Percentiles rank a stretch among this genome's conserved stretches.
Evolutionary conservation across 2,888 invertebrate genomes (phyloP).

Genomic region (Drosophila dives): DNA sequence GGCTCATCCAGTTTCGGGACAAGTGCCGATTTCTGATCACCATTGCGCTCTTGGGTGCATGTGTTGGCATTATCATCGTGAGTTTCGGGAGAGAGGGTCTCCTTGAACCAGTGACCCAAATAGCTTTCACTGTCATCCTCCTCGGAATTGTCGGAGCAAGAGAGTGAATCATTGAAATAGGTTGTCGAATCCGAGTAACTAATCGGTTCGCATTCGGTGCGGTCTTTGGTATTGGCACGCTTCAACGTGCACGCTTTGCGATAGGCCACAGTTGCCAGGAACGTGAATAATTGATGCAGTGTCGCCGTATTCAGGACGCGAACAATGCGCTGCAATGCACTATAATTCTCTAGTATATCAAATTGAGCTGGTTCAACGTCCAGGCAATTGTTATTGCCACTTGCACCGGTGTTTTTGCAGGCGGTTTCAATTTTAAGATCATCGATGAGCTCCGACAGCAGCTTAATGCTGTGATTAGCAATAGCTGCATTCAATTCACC

Average conservation of each 20-base stretch:
- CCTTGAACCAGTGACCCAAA: slow-evolving; percentile 96
- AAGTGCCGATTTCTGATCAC: slow-evolving; percentile 86
- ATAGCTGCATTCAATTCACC: slow-evolving; percentile 95
- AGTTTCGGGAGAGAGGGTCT: slow-evolving; percentile 91
- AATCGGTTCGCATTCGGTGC: slow-evolving; percentile 92
- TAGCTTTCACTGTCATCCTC: slow-evolving; percentile 88
- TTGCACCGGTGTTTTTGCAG: slow-evolving; percentile 43
- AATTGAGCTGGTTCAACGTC: slow-evolving; percentile 83
- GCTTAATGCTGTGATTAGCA: slow-evolving; percentile 92
- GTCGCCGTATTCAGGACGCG: slow-evolving; percentile 86
- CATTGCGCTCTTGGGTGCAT: slow-evolving; percentile 86
- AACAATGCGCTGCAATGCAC: slow-evolving; percentile 85
- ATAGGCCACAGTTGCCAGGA: slow-evolving; percentile 94
- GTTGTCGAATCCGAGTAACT: slow-evolving; percentile 96
- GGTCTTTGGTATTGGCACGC: slow-evolving; percentile 90
- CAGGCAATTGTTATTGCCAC: slow-evolving; percentile 9
- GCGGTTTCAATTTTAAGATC: slow-evolving; percentile 84
- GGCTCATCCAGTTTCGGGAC: slow-evolving; percentile 93
- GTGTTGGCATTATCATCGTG: slow-evolving; percentile 86
- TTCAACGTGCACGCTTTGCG: slow-evolving; percentile 95
- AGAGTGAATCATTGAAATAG: slow-evolving; percentile 97
- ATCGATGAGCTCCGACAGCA: slow-evolving; percentile 85
- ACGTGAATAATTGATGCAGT: slow-evolving; percentile 90
- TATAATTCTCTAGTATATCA: slow-evolving; percentile 85
- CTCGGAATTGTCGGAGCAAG: slow-evolving; percentile 95